phyloP scores from a whole-genome alignment of 2,888 invertebrate species.

The Cheilosia impressa region DNA sequence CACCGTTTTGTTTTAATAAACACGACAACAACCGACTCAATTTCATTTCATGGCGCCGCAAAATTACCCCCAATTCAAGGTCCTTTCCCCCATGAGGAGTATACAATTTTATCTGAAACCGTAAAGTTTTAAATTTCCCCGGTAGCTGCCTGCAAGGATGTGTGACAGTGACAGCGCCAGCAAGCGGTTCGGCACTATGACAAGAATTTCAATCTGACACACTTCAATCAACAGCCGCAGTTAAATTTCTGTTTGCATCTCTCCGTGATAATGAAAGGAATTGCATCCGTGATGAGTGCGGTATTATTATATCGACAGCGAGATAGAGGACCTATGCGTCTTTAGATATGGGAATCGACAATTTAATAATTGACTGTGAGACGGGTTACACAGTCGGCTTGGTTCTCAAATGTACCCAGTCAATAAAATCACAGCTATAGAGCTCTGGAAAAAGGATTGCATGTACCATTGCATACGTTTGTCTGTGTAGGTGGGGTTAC shows the following conservation, averaged over 20 bases:
- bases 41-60: slow-evolving; percentile 46
- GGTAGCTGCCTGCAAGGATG: slow-evolving; percentile 10
- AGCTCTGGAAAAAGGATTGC: slow-evolving; percentile 13
- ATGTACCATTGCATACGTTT: background rate
- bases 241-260: slow-evolving; percentile 38
- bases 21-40: slow-evolving; percentile 53
- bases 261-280: slow-evolving; percentile 25
- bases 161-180: background rate
- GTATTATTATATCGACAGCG: background rate
- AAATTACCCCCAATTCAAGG: slow-evolving; percentile 7
- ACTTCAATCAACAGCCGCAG: slow-evolving; percentile 45
- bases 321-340: background rate
- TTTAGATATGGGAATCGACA: slow-evolving; percentile 29
- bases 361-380: slow-evolving; percentile 55
- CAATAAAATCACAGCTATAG: slow-evolving; percentile 68
- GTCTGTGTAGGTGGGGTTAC: slow-evolving; percentile 27
- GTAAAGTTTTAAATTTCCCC: slow-evolving; percentile 55
- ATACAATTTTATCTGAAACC: slow-evolving; percentile 48
- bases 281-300: slow-evolving; percentile 6
- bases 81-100: slow-evolving; percentile 18
- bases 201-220: slow-evolving; percentile 22
- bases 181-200: background rate
- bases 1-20: slow-evolving; percentile 61
- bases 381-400: slow-evolving; percentile 22
- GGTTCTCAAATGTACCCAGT: slow-evolving; percentile 40